Conservation (phyloP, 2,797 vertebrate genomes). For the Champsocephalus gunnari region DNA sequence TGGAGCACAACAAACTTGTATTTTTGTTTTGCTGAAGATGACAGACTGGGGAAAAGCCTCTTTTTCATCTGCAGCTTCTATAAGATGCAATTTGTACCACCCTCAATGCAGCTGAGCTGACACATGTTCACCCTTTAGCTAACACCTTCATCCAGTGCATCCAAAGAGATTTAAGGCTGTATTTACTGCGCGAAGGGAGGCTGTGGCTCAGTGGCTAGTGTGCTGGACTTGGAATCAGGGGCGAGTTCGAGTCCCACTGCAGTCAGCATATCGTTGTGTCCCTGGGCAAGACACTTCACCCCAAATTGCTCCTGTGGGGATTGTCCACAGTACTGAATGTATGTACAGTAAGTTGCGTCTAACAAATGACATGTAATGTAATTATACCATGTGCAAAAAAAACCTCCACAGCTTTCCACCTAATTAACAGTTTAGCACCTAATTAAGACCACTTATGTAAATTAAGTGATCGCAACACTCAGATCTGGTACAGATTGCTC, state of each 20-base stretch:
- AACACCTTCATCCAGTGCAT: background rate
- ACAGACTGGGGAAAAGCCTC: constrained; percentile 25
- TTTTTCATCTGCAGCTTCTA: constrained; percentile 15
- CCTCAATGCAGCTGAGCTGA: background rate
- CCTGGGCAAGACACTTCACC: too few species aligned
- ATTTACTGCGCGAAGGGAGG: background rate
- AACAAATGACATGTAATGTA: too few species aligned
- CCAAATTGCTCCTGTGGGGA: too few species aligned
- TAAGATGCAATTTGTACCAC: constrained; percentile 10
- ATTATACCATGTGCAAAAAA: constrained; percentile 5
- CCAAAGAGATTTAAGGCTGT: background rate
- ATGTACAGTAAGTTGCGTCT: too few species aligned
- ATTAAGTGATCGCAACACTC: constrained; percentile 21
- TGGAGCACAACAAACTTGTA: constrained; percentile 33
- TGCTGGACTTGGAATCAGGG: too few species aligned
- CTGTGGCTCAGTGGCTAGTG: too few species aligned
- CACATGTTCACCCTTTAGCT: background rate
- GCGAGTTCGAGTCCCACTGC: too few species aligned
- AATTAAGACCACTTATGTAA: constrained; percentile 39
- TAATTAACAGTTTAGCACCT: constrained; percentile 15
- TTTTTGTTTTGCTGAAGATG: constrained; percentile 33
- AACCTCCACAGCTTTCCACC: background rate
- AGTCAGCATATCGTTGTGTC: too few species aligned
- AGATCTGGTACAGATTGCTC: constrained; percentile 1
- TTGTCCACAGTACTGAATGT: too few species aligned